Base-by-base conservation (phyloP, 2,888 invertebrate genomes). In the Carpatolechia fugitivella region DNA sequence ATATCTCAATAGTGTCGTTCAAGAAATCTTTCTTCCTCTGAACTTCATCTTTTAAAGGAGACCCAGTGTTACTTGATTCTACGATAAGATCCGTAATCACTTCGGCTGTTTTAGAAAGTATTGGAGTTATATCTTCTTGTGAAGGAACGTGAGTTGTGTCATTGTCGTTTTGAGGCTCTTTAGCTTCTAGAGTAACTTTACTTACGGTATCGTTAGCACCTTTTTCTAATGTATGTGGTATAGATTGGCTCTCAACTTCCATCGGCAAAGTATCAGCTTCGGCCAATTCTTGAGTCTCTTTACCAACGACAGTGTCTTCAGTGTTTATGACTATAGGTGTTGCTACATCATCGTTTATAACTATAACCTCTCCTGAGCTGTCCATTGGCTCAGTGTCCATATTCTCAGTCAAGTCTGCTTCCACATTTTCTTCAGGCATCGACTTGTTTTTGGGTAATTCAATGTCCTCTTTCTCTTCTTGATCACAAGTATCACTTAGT, bases 1-100 rank as follows among this genome's bases (percentile, higher is more conserved):
- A 93, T 73, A 93, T 92, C 70, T 93, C 91, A 14, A 89, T 62
- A 7, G 93, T 93, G 59, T 88, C 87, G 64, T 91, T 89, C 13
- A 93, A 69, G 56, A 93, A 90, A 69, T 92, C 92, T 65, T 83
- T 76, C 56, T 91, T 85, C 61, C 88, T 81, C 59, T 84, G 78
- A 30, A 69, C 74, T 29, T 81, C 79, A 36, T 82, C 80, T 67
- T 80, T 80, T 13, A 74, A 78, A 0, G 91, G 89, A 1, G 91
- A 91, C 10, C 80, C 85, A n/a, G 75, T 64, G 5, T 79, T 74
- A 52, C 58, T 68, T 5, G 62, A 61, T 3, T 70, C 49, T 14
- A 60, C 52, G 2, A 52, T 52, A 18, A 41, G 30, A 20, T 52
- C 41, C 10, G 18, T 13, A 11, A 41, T 14, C 4, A 33, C 70